phyloP scores from a whole-genome alignment of 64 coral and sea anemone genomes.

The Pocillopora damicornis region DNA sequence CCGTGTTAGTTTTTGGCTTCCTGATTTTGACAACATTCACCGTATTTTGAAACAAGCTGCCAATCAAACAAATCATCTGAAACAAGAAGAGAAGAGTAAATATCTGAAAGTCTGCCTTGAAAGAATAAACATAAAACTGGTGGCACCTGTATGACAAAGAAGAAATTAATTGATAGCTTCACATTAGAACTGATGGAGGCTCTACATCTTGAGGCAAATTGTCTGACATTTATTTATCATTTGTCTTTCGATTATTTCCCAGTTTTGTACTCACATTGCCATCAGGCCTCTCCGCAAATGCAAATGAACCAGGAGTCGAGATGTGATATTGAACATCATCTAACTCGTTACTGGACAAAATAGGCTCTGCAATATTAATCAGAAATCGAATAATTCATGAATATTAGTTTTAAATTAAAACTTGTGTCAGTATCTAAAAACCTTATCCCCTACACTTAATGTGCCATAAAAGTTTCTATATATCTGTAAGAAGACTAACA shows the following conservation, averaged over 20 bases:
- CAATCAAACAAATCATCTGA: constrained; percentile 74
- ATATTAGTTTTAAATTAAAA: neutral
- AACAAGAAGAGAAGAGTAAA: constrained; percentile 13
- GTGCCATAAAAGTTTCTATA: neutral
- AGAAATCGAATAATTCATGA: neutral
- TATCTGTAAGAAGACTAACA: neutral
- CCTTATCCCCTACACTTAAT: neutral
- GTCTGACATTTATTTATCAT: too few relatives aligned
- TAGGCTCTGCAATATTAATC: constrained; percentile 50
- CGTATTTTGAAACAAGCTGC: constrained; percentile 90
- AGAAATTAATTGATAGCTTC: neutral
- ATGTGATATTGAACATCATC: constrained; percentile 68
- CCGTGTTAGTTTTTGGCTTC: constrained; percentile 29
- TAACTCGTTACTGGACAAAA: constrained; percentile 79
- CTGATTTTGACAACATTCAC: constrained; percentile 76
- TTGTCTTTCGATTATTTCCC: neutral
- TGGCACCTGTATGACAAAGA: neutral
- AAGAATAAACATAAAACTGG: neutral
- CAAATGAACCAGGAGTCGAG: constrained; percentile 82
- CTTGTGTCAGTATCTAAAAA: neutral
- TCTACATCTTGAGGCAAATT: neutral
- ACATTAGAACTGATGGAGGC: too few relatives aligned
- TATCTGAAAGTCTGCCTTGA: neutral
- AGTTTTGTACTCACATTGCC: constrained; percentile 22
- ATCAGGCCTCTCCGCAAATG: constrained; percentile 54